Conservation (phyloP, 2,113 vertebrate species). For the Thinocorus orbignyianus region DNA sequence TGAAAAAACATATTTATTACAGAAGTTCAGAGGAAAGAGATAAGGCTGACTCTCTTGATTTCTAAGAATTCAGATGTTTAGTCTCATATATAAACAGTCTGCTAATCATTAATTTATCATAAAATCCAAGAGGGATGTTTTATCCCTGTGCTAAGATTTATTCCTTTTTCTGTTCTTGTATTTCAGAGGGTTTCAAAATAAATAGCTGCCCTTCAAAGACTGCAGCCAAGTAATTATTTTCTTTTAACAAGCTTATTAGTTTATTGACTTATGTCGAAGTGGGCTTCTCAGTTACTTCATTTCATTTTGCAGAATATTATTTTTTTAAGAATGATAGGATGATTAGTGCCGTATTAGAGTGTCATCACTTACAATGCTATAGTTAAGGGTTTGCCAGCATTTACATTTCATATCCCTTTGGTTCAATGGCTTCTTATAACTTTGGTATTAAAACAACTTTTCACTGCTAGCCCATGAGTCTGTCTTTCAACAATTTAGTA, state of each 20-base stretch:
- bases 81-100: neutral
- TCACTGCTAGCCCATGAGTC: neutral
- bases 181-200: slow-evolving; percentile 43
- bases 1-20: neutral
- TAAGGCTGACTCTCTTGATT: neutral
- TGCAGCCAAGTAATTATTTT: slow-evolving; percentile 51
- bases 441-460: neutral
- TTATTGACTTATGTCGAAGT: slow-evolving; percentile 53
- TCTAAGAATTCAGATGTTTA: neutral
- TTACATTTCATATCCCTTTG: slow-evolving; percentile 14
- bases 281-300: slow-evolving; percentile 6
- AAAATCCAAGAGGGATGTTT: neutral
- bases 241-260: slow-evolving; percentile 51
- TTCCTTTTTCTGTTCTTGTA: neutral
- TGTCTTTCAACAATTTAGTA: neutral
- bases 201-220: slow-evolving; percentile 36
- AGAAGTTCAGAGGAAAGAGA: neutral
- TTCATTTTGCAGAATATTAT: neutral
- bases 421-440: neutral
- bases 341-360: slow-evolving; percentile 18
- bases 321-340: slow-evolving; percentile 29
- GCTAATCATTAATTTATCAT: slow-evolving; percentile 49
- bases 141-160: slow-evolving; percentile 8
- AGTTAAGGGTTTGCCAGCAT: neutral
- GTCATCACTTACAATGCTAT: neutral